Percentiles rank a stretch among this genome's conserved stretches.
Conservation (phyloP, 2,797 vertebrate genomes). For the Apodemus agrarius region DNA sequence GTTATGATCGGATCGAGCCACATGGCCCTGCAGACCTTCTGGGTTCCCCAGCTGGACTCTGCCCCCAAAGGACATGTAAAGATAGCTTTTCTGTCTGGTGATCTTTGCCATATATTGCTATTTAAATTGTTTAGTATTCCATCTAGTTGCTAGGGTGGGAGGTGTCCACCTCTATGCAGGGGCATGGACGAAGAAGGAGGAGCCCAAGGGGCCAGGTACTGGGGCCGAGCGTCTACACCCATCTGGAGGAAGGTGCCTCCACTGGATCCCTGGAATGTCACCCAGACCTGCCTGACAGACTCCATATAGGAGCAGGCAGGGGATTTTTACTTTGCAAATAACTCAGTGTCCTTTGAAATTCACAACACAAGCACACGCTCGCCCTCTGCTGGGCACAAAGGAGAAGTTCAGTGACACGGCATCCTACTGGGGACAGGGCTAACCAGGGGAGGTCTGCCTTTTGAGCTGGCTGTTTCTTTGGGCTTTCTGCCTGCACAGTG, state of each 20-base stretch:
- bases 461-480: background rate
- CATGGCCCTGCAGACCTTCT: background rate
- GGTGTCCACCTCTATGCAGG: background rate
- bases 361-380: constrained; percentile 90
- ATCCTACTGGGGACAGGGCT: accelerated
- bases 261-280: background rate
- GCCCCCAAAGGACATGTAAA: accelerated
- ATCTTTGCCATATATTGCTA: background rate
- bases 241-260: background rate
- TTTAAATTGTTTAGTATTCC: background rate
- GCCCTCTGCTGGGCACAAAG: constrained; percentile 91
- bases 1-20: no score
- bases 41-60: background rate
- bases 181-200: background rate
- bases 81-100: background rate
- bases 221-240: background rate
- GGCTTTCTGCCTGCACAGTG: background rate
- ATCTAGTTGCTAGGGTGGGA: background rate
- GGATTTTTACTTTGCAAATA: constrained; percentile 86
- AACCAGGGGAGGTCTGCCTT: accelerated
- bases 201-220: background rate
- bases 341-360: constrained; percentile 90
- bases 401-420: constrained; percentile 5
- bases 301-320: background rate
- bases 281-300: background rate